phyloP scores from a whole-genome alignment of 2,888 invertebrate species.

The Atethmia centrago region DNA sequence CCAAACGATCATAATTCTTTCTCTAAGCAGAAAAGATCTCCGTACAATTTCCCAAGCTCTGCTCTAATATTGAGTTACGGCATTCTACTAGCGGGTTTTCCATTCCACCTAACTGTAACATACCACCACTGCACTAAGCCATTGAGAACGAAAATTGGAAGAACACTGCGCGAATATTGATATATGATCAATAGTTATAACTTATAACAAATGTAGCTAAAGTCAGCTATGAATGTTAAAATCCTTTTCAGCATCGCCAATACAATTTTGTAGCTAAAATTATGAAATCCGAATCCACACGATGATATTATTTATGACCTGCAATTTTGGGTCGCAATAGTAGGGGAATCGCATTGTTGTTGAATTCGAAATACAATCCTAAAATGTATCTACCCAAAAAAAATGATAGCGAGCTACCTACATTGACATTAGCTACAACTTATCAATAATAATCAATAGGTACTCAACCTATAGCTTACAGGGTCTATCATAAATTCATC shows the following conservation, averaged over 20 bases:
- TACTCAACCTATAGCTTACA: neutral
- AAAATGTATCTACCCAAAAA: neutral
- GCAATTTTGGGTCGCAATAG: constrained; percentile 12
- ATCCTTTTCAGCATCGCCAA: constrained; percentile 36
- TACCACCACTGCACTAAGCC: constrained; percentile 67
- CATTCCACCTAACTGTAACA: constrained; percentile 67
- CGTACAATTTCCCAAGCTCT: constrained; percentile 21
- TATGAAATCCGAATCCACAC: constrained; percentile 4
- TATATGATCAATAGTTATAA: constrained; percentile 57
- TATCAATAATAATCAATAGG: neutral
- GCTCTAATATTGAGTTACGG: constrained; percentile 53
- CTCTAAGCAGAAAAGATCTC: constrained; percentile 33
- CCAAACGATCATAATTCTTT: constrained; percentile 30
- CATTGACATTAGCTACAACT: no score
- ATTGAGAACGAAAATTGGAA: constrained; percentile 66
- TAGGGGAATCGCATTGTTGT: neutral
- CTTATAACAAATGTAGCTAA: constrained; percentile 47
- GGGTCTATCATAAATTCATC: neutral
- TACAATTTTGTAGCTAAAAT: constrained; percentile 33
- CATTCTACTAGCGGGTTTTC: constrained; percentile 42
- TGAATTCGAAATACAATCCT: neutral
- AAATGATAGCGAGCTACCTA: neutral
- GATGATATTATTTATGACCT: constrained; percentile 34
- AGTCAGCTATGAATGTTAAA: constrained; percentile 31
- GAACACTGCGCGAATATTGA: constrained; percentile 72